Base-by-base conservation (phyloP, 1,140 invertebrate genomes). In the Leptinotarsa lineolata region DNA sequence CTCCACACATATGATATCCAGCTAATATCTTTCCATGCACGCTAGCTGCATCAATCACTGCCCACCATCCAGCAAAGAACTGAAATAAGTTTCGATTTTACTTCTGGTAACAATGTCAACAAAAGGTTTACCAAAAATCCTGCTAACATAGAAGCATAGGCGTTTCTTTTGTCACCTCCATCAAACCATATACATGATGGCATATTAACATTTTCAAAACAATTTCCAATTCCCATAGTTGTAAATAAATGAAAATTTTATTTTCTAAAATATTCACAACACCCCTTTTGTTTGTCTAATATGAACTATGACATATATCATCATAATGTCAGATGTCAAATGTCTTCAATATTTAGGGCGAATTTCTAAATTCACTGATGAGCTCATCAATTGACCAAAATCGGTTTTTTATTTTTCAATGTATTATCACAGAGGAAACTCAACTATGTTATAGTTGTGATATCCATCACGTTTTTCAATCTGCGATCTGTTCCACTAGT, bases 51-150 rank as follows among this genome's bases (percentile, higher is more conserved):
- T 99, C 97, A 82, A 99, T 98, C 66, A 97, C 93, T 67, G 97
- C 91, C 97, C 98, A 99, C 97, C 97, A 99, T 46, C 97, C 97
- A 74, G 91, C 87, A 80, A 96, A 97, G 86, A 99, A 99, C 96
- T 97, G 83, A 74, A 60, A n/a, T 18, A 13, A 22, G 15, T 21
- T 65, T 8, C 11, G 4, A 22, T 63, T 30, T 13, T 21, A 11
- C n/a, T 0, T 63, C 24, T 59, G 58, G 8, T 39, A 45, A 15
- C 22, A 68, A 44, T 45, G 11, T 20, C 45, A 18, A 46, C 30
- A 68, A 68, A n/a, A 22, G 16, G 65, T 67, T 87, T 88, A 97
- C 95, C 89, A 98, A 84, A 77, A 92, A 86, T 70, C 96, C 96
- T 75, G 96, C 90, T 18, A 92, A 81, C 77, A 97, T 91, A 0